Base-by-base conservation (phyloP, 2,888 invertebrate genomes). In the Lasioglossum leucozonium region DNA sequence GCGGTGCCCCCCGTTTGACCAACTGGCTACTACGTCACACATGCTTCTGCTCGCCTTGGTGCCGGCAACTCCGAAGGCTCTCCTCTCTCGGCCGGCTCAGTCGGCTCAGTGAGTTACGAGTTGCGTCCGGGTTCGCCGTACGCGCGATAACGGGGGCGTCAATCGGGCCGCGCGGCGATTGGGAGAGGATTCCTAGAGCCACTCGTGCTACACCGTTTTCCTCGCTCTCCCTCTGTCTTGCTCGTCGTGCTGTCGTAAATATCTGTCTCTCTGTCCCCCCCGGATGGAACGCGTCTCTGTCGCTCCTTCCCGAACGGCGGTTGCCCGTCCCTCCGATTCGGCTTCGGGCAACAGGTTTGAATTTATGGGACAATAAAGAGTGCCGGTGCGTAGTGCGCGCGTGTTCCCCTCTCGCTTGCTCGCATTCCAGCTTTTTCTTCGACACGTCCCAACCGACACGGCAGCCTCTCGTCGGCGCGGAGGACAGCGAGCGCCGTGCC, bases 361-460 rank as follows among this genome's bases (percentile, higher is more conserved):
- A 95, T 95, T 95, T 94, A 95, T 95, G 95, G 94, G 94, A 94
- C 93, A 94, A 94, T 95, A 94, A 94, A 94, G 94, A 94, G 94
- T 94, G 92, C 34, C 92, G 91, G 93, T 93, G 93, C 93, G 93
- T 94, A 92, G 92, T 93, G 92, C 92, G 93, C 93, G 93, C 93
- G 92, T 94, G 92, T 93, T 92, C 90, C 89, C 91, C 87, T 91
- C 90, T 84, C 85, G 86, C 81, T 86, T 81, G 73, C 75, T 79
- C 78, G 80, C 73, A 71, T 81, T 67, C 84, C 69, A 40, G 62
- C 76, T 47, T 81, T 62, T 84, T 80, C 72, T 73, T 82, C 79
- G n/a, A 55, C 74, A 55, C 71, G 47, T 55, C 55, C 55, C 55
- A 11, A 11, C 55, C 8, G 47, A 71, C 72, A 72, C 71, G 65